Evolutionary conservation across 2,888 invertebrate species (phyloP).

Genomic region (Anticlea derivata): DNA sequence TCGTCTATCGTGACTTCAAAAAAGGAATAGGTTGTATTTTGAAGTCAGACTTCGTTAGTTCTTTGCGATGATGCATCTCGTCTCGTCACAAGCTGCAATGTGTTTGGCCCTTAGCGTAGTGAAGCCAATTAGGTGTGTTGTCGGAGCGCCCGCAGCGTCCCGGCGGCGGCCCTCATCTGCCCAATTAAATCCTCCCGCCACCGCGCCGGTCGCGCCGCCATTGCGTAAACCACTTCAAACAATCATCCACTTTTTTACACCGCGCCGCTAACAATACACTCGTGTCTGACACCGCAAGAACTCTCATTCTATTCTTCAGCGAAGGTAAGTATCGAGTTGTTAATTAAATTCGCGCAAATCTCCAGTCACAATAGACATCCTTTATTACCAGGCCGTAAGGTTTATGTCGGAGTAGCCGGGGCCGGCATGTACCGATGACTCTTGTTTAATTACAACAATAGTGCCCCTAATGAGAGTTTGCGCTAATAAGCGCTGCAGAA

Average conservation of each 20-base stretch:
- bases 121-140: constrained; percentile 70
- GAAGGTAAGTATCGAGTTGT: constrained; percentile 75
- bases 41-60: constrained; percentile 23
- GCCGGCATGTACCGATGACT: constrained; percentile 60
- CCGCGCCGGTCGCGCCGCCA: constrained; percentile 63
- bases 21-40: neutral
- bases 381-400: constrained; percentile 54
- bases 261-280: constrained; percentile 74
- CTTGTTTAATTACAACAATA: constrained; percentile 84
- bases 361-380: constrained; percentile 39
- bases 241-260: constrained; percentile 74
- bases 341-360: constrained; percentile 79
- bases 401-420: constrained; percentile 48
- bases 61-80: constrained; percentile 24
- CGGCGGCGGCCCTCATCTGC: constrained; percentile 53
- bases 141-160: constrained; percentile 41
- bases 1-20: too few relatives aligned
- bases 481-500: constrained; percentile 83
- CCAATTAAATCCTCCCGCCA: constrained; percentile 73
- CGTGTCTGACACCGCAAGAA: constrained; percentile 77
- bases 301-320: constrained; percentile 63
- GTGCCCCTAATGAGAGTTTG: constrained; percentile 83
- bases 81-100: constrained; percentile 27
- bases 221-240: constrained; percentile 79
- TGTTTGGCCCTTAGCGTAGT: constrained; percentile 56